Conservation (phyloP, 2,888 invertebrate species). For the Dexiosoma caninum region DNA sequence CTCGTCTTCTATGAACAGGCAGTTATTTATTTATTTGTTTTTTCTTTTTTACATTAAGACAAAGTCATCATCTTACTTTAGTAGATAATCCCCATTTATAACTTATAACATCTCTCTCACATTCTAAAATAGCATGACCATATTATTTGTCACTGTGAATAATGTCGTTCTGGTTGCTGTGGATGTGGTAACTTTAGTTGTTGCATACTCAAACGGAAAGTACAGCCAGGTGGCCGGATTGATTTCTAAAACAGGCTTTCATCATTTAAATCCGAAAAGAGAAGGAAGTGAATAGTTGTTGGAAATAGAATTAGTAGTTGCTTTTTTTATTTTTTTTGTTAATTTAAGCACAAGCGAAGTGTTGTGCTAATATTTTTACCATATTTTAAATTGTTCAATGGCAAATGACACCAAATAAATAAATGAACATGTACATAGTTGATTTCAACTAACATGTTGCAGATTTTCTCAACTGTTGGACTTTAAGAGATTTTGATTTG, state of each 20-base stretch:
- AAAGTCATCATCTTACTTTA: slow-evolving; percentile 20
- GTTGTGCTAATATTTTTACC: slow-evolving; percentile 50
- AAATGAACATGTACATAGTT: slow-evolving; percentile 14
- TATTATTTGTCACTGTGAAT: slow-evolving; percentile 27
- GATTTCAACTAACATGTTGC: slow-evolving; percentile 35
- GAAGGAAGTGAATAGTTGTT: neutral
- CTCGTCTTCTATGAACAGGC: slow-evolving; percentile 1
- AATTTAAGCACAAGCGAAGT: slow-evolving; percentile 19
- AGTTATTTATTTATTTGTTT: neutral
- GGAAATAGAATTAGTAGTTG: slow-evolving; percentile 8
- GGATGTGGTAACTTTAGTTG: neutral
- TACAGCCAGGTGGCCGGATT: slow-evolving; percentile 49
- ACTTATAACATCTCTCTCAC: slow-evolving; percentile 20
- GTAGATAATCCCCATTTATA: slow-evolving; percentile 18
- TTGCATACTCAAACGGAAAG: neutral
- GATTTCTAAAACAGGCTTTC: neutral
- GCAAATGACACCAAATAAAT: slow-evolving; percentile 43
- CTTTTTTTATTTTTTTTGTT: neutral
- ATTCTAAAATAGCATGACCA: slow-evolving; percentile 59
- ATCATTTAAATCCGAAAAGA: slow-evolving; percentile 43
- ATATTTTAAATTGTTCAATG: slow-evolving; percentile 42
- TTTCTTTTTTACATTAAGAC: neutral
- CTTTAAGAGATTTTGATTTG: neutral
- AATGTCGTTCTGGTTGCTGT: neutral
- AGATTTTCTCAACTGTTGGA: slow-evolving; percentile 44